A percentile compares a stretch with the other conserved stretches of the same genome.
These are phyloP conservation scores for Diploptera punctata DNA, from an alignment of 2,888 invertebrate species.

Conservation along the genomic window DNA sequence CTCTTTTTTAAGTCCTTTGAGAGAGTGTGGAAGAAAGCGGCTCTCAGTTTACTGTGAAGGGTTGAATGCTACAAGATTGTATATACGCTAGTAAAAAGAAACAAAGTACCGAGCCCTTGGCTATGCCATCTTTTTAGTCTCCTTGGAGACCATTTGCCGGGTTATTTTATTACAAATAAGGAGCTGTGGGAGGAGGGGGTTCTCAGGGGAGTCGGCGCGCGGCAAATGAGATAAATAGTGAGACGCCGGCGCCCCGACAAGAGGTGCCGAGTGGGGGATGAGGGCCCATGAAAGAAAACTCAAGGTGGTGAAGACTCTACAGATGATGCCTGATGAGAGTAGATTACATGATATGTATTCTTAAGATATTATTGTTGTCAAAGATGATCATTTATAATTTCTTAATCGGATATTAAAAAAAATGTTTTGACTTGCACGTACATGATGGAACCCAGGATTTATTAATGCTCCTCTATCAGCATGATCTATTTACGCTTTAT, in stretches of 20 bases:
- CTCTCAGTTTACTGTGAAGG: background rate
- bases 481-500: too few relatives aligned
- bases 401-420: too few relatives aligned
- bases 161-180: constrained; percentile 42
- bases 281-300: background rate
- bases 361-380: too few relatives aligned
- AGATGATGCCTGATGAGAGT: background rate
- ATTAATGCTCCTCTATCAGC: too few relatives aligned
- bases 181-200: background rate
- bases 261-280: constrained; percentile 1
- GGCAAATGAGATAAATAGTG: constrained; percentile 29
- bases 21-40: too few relatives aligned
- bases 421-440: too few relatives aligned
- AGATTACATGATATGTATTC: background rate
- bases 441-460: too few relatives aligned
- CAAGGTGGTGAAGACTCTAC: background rate
- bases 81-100: constrained; percentile 16
- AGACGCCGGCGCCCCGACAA: background rate
- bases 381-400: too few relatives aligned
- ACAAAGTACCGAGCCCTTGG: background rate
- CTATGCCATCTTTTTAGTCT: constrained; percentile 10
- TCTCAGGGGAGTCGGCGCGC: constrained; percentile 21
- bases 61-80: constrained; percentile 7
- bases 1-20: background rate
- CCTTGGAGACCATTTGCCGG: constrained; percentile 33